phyloP scores from a whole-genome alignment of 2,888 invertebrate species.

The Troides aeacus region DNA sequence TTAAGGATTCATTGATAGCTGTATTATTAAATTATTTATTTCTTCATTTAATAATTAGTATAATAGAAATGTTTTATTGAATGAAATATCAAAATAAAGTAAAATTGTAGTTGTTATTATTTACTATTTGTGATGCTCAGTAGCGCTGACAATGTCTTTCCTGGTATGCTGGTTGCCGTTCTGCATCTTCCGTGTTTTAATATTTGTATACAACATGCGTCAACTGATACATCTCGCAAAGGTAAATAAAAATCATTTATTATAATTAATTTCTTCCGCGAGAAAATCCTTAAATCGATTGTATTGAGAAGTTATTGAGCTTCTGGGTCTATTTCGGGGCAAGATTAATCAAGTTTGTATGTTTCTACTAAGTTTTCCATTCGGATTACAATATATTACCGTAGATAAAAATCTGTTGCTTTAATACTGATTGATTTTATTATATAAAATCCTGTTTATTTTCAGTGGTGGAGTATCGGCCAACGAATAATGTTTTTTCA shows the following conservation, averaged over 20 bases:
- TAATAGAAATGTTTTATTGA: no score
- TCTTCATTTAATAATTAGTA: no score
- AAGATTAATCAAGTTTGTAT: no score
- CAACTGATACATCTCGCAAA: slow-evolving; percentile 42
- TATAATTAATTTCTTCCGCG: background rate
- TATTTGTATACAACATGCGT: slow-evolving; percentile 46
- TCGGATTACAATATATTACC: no score
- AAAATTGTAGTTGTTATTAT: background rate
- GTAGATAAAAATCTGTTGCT: no score
- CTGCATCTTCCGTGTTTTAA: slow-evolving; percentile 51
- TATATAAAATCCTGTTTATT: slow-evolving; percentile 22
- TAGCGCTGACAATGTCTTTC: slow-evolving; percentile 67
- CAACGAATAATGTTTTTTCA: slow-evolving; percentile 49
- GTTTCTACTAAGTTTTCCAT: no score
- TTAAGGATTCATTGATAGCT: background rate
- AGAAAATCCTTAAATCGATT: no score
- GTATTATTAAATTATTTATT: background rate
- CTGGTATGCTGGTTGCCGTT: slow-evolving; percentile 68
- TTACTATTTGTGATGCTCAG: slow-evolving; percentile 45
- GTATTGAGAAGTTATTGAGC: no score
- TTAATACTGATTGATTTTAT: background rate
- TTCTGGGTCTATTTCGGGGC: no score
- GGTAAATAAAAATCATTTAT: slow-evolving; percentile 40
- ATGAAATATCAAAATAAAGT: no score
- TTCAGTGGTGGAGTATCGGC: slow-evolving; percentile 52